Evolutionary conservation across 2,113 vertebrate species (phyloP).

Genomic region (Esox niger): DNA sequence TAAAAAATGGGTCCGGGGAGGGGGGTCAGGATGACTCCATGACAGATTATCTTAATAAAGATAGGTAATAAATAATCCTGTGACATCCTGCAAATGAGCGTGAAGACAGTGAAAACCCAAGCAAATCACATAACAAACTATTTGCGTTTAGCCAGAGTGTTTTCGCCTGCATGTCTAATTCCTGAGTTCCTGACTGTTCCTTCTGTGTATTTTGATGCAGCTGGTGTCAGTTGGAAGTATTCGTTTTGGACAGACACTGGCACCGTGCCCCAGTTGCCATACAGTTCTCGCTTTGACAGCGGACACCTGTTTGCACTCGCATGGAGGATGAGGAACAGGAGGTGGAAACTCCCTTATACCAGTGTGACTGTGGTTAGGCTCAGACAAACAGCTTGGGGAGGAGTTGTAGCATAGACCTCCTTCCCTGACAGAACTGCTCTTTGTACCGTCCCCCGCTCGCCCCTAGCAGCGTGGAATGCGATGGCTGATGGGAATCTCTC

Average conservation of each 20-base stretch:
- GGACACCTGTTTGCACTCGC: constrained; percentile 14
- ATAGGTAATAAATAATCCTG: constrained; percentile 17
- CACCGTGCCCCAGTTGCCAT: not conserved
- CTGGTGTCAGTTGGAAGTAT: no score
- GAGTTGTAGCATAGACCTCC: not conserved
- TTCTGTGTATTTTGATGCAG: no score
- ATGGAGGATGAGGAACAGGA: not conserved
- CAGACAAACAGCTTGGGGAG: not conserved
- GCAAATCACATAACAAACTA: not conserved
- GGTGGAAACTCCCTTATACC: not conserved
- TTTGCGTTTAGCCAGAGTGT: no score
- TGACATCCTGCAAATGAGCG: constrained; percentile 1
- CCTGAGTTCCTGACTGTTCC: no score
- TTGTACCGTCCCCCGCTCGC: constrained; percentile 49
- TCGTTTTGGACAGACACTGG: not conserved
- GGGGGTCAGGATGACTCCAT: constrained; percentile 11
- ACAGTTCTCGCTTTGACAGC: constrained; percentile 13
- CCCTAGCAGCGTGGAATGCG: constrained; percentile 66
- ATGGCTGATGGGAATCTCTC: constrained; percentile 68
- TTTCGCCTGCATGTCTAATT: no score
- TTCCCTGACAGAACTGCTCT: constrained; percentile 51
- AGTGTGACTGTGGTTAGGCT: not conserved
- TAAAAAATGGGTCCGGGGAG: not conserved
- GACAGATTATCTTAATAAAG: constrained; percentile 33
- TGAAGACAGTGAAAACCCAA: not conserved